Evolutionary conservation across 2,888 invertebrate species (phyloP).

Genomic region (Caenorhabditis sp.): DNA sequence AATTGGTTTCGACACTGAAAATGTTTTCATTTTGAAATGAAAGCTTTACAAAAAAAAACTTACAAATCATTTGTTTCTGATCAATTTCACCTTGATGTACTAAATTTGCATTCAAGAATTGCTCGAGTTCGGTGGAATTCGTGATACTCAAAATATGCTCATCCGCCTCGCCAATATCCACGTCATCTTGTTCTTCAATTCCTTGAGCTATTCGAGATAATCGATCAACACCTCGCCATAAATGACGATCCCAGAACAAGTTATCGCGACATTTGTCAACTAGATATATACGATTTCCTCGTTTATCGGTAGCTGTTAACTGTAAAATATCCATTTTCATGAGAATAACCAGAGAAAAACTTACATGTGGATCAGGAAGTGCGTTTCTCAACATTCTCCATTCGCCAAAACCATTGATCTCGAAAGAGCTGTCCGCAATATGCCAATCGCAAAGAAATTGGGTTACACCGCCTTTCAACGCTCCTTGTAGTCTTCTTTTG

Average conservation of each 20-base stretch:
- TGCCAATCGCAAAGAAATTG: conserved; percentile 52
- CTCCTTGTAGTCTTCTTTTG: conserved; percentile 18
- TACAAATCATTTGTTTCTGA: not conserved
- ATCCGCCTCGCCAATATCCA: not conserved
- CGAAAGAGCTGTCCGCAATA: conserved; percentile 43
- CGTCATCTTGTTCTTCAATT: conserved; percentile 2
- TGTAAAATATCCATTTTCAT: not conserved
- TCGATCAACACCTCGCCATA: conserved; percentile 30
- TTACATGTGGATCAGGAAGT: conserved; percentile 38
- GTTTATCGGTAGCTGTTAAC: conserved; percentile 34
- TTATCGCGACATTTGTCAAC: conserved; percentile 39
- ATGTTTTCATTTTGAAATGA: not conserved
- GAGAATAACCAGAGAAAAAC: no score
- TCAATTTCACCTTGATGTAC: not conserved
- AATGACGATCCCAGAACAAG: conserved; percentile 29
- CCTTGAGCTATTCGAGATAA: conserved; percentile 8
- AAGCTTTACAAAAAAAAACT: not conserved
- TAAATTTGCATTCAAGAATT: not conserved
- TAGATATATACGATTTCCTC: conserved; percentile 41
- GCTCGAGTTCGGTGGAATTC: not conserved
- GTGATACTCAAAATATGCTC: not conserved
- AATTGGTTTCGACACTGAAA: not conserved
- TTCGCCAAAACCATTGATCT: conserved; percentile 51
- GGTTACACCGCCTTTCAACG: conserved; percentile 40
- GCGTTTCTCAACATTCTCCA: conserved; percentile 52